These are phyloP conservation scores for Kuschelorhynchus macadamiae DNA, from an alignment of 2,888 invertebrate genomes.

Conservation along the genomic window DNA sequence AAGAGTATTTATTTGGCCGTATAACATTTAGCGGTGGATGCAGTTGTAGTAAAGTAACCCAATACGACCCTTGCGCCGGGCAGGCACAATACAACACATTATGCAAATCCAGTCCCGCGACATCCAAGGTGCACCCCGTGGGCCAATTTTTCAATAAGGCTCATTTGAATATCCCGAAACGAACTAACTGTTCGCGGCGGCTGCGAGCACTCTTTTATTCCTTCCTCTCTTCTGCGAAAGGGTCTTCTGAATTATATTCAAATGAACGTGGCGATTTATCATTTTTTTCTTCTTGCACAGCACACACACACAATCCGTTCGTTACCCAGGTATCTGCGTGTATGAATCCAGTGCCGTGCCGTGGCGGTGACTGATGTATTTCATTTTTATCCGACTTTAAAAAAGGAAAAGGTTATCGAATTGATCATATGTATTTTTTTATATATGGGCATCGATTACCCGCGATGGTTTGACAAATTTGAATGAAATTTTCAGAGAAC, in stretches of 20 bases:
- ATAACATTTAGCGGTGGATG: too few species aligned
- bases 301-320: constrained; percentile 49
- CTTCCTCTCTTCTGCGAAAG: constrained; percentile 17
- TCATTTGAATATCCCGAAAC: constrained; percentile 48
- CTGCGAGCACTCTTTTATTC: constrained; percentile 43
- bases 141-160: constrained; percentile 48
- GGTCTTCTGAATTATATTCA: constrained; percentile 51
- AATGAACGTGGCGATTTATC: constrained; percentile 49
- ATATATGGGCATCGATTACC: too few species aligned
- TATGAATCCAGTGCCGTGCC: constrained; percentile 4
- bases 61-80: constrained; percentile 29
- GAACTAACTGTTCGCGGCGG: constrained; percentile 30
- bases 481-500: too few species aligned
- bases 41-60: constrained; percentile 12
- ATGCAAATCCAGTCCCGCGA: constrained; percentile 42
- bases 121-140: constrained; percentile 44
- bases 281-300: constrained; percentile 36
- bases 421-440: too few species aligned
- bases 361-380: too few species aligned
- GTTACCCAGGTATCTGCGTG: constrained; percentile 42
- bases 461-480: too few species aligned
- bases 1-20: too few species aligned
- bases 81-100: constrained; percentile 40
- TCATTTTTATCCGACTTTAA: too few species aligned
- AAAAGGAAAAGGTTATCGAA: too few species aligned